These are phyloP conservation scores for Trissolcus japonicus DNA, from an alignment of 2,888 invertebrate species.

Conservation along the genomic window DNA sequence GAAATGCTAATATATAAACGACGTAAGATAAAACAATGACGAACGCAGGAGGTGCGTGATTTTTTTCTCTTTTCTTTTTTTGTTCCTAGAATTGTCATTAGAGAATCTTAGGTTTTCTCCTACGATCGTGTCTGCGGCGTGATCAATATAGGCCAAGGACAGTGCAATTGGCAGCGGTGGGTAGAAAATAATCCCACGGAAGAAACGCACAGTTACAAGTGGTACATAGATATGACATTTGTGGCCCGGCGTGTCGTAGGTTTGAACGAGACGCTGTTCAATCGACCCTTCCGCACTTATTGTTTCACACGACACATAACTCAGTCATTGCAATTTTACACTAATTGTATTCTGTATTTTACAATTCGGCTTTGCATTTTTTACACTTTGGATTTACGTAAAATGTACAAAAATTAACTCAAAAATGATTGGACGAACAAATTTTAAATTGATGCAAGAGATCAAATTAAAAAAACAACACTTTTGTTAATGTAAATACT, in stretches of 20 bases:
- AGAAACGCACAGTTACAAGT: slow-evolving; percentile 59
- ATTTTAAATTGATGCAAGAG: too few species aligned
- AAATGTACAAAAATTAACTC: too few species aligned
- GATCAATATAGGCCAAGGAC: slow-evolving; percentile 64
- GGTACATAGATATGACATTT: slow-evolving; percentile 61
- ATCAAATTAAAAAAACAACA: too few species aligned
- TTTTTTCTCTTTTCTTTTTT: slow-evolving; percentile 24
- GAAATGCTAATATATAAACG: slow-evolving; percentile 40
- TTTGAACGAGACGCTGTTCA: slow-evolving; percentile 31
- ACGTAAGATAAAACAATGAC: slow-evolving; percentile 41
- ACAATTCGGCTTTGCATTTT: too few species aligned
- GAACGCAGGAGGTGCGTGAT: slow-evolving; percentile 40
- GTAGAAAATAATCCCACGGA: slow-evolving; percentile 63
- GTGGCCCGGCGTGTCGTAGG: slow-evolving; percentile 44
- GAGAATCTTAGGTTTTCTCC: slow-evolving; percentile 56
- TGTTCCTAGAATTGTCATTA: slow-evolving; percentile 50
- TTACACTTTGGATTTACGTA: too few species aligned
- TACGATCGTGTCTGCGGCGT: slow-evolving; percentile 52
- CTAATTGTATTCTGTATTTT: too few species aligned
- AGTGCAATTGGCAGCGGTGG: slow-evolving; percentile 63
- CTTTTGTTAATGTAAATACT: too few species aligned
- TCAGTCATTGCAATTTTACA: too few species aligned
- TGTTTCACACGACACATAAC: too few species aligned
- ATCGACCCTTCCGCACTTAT: slow-evolving; percentile 2
- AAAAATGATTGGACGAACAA: too few species aligned